Percentiles rank a stretch among this genome's conserved stretches.
Conservation (phyloP, 2,888 invertebrate species). For the Shargacucullia verbasci region DNA sequence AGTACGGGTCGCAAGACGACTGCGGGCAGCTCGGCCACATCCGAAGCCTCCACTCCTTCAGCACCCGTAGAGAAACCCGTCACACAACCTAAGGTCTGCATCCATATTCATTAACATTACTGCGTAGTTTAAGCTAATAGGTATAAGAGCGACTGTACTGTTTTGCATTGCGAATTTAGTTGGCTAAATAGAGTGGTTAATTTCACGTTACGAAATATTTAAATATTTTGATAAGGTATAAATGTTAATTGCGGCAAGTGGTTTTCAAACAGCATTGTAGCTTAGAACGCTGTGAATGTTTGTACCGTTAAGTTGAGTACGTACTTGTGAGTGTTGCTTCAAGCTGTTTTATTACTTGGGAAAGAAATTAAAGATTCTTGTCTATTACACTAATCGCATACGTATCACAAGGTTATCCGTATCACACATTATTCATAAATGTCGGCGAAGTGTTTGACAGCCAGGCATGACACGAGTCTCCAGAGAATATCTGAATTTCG, state of each 20-base stretch:
- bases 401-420: no score
- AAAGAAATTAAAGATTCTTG: no score
- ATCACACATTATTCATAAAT: no score
- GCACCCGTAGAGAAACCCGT: slow-evolving; percentile 73
- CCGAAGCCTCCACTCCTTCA: slow-evolving; percentile 59
- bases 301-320: not conserved
- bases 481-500: not conserved
- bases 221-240: slow-evolving; percentile 43
- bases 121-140: slow-evolving; percentile 24
- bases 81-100: slow-evolving; percentile 77
- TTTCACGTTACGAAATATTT: slow-evolving; percentile 30
- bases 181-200: slow-evolving; percentile 41
- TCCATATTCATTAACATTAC: slow-evolving; percentile 47
- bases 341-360: no score
- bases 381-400: no score
- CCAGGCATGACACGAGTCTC: not conserved
- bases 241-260: slow-evolving; percentile 34
- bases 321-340: no score
- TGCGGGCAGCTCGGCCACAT: slow-evolving; percentile 52
- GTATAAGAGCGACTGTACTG: slow-evolving; percentile 51
- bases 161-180: slow-evolving; percentile 69
- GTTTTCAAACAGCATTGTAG: slow-evolving; percentile 19
- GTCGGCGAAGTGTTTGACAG: no score
- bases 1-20: slow-evolving; percentile 72
- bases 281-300: slow-evolving; percentile 2